Evolutionary conservation across 1,140 invertebrate genomes (phyloP).

Genomic region (Colletes gigas): DNA sequence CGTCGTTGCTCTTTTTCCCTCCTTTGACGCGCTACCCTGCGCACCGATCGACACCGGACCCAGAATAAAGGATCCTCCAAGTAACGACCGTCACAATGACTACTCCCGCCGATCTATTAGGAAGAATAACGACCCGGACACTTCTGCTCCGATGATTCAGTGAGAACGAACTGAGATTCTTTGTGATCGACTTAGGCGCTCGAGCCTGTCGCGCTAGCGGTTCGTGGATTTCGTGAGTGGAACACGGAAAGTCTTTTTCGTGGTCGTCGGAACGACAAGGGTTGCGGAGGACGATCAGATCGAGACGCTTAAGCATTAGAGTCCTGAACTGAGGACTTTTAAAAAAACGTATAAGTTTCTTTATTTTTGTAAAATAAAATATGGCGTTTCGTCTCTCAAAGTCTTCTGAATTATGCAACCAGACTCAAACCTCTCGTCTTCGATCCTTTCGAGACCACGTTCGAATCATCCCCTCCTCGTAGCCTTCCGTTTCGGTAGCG

Average conservation of each 20-base stretch:
- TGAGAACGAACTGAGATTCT: constrained; percentile 39
- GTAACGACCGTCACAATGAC: constrained; percentile 61
- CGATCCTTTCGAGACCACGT: too few species aligned
- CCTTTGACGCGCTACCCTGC: constrained; percentile 7
- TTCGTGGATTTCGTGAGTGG: neutral
- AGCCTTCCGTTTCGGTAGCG: neutral
- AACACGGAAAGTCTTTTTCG: neutral
- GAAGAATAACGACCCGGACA: constrained; percentile 71
- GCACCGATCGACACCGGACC: constrained; percentile 4
- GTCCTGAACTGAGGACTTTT: too few species aligned
- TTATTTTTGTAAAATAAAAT: too few species aligned
- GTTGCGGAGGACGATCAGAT: too few species aligned
- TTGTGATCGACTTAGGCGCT: constrained; percentile 14
- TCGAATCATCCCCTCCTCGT: neutral
- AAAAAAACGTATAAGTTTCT: too few species aligned
- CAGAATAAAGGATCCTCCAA: constrained; percentile 40
- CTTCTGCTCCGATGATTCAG: constrained; percentile 48
- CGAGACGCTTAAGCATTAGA: too few species aligned
- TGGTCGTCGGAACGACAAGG: too few species aligned
- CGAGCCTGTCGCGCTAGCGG: constrained; percentile 2
- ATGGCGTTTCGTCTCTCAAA: too few species aligned
- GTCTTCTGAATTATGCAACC: too few species aligned
- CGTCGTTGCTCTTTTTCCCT: constrained; percentile 53
- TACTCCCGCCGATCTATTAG: constrained; percentile 75
- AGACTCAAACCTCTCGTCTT: too few species aligned